Evolutionary conservation across 2,888 invertebrate genomes (phyloP).

Genomic region (Dendrolimus pini): DNA sequence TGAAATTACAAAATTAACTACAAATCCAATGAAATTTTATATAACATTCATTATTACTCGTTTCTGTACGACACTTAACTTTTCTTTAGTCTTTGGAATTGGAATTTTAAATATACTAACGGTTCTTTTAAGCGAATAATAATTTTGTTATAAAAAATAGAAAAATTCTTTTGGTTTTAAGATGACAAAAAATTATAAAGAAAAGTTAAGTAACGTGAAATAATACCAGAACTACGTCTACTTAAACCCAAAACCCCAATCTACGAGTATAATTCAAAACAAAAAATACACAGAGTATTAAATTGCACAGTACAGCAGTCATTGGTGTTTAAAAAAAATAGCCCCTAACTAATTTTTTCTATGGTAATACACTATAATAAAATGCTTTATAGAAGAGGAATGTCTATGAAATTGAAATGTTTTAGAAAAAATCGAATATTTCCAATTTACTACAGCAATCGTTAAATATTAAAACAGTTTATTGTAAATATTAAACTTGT

Average conservation of each 20-base stretch:
- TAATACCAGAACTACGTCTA: conserved; percentile 13
- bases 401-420: conserved; percentile 17
- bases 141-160: too few species aligned
- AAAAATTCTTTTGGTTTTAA: too few species aligned
- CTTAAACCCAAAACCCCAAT: conserved; percentile 38
- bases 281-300: conserved; percentile 25
- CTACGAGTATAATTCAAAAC: conserved; percentile 29
- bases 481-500: background rate
- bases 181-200: background rate
- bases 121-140: too few species aligned
- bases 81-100: too few species aligned
- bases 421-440: too few species aligned
- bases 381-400: conserved; percentile 11
- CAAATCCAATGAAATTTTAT: background rate
- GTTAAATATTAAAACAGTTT: background rate
- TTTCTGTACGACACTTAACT: too few species aligned
- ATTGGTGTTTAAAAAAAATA: conserved; percentile 34
- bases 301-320: conserved; percentile 20
- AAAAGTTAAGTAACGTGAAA: conserved; percentile 5
- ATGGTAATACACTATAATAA: conserved; percentile 39
- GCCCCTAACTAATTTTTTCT: conserved; percentile 47
- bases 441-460: too few species aligned
- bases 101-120: too few species aligned
- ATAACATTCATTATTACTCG: background rate
- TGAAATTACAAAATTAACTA: conserved; percentile 2